Percentiles rank a stretch among this genome's conserved stretches.
Evolutionary conservation across 2,113 vertebrate genomes (phyloP).

Genomic region (Callipepla squamata): DNA sequence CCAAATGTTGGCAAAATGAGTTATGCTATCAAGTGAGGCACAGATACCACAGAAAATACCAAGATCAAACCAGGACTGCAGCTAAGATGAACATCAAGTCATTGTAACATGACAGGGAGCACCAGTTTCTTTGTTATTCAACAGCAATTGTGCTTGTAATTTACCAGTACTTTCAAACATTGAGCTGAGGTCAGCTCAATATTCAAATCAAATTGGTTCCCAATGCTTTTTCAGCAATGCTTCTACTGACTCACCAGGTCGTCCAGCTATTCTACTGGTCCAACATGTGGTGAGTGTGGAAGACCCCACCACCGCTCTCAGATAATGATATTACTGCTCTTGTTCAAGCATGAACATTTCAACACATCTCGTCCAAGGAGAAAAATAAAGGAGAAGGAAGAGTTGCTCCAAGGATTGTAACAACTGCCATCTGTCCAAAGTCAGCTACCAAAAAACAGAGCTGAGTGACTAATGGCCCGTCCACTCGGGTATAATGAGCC

Average conservation of each 20-base stretch:
- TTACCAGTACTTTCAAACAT: background rate
- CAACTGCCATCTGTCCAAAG: background rate
- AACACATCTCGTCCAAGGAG: background rate
- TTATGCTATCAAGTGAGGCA: background rate
- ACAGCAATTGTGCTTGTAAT: background rate
- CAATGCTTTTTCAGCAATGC: background rate
- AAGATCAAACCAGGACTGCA: background rate
- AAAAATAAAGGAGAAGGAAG: background rate
- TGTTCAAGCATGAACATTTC: background rate
- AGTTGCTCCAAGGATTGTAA: background rate
- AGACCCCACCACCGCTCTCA: background rate
- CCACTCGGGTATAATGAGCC: accelerated
- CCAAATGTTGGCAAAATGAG: background rate
- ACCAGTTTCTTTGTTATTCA: background rate
- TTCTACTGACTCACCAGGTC: background rate
- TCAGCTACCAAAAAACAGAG: background rate
- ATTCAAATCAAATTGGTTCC: background rate
- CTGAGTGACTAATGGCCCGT: background rate
- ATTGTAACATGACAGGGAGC: background rate
- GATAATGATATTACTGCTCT: background rate
- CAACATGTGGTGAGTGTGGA: background rate
- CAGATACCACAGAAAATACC: background rate
- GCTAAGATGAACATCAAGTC: background rate
- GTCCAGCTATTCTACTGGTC: too few relatives aligned
- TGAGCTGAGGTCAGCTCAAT: background rate